Base-by-base conservation (phyloP, 1,140 invertebrate genomes). In the Chironomus tepperi region DNA sequence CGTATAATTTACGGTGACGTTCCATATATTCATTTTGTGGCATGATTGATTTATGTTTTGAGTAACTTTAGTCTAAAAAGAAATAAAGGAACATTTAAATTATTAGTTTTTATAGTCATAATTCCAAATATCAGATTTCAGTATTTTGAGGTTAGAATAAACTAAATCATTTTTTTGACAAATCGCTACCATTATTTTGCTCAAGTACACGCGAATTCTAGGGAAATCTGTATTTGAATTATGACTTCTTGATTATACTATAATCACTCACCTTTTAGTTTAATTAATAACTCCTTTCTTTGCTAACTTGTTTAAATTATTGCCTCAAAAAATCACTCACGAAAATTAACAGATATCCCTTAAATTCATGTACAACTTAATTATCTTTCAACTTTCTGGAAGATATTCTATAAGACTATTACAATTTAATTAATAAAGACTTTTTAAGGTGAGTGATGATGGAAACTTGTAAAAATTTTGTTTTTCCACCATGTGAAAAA, bases 1-100 rank as follows among this genome's bases (percentile, higher is more conserved):
- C 98, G 86, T 98, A 91, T 2, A 98, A 88, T 83, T 99, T 99
- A 78, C 93, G 89, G 83, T 97, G 95, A 73, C 98, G 88, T 79
- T 99, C 98, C 84, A 99, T 99, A 84, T 99, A 97, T 83, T 99
- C 98, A 89, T 99, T 99, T 86, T 99, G 98, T 79, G 98, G 98
- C 98, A 98, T 98, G 79, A 80, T 91, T 81, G 80, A 83, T 83
- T 83, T 81, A 83, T 3, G 7, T 70, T 19, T 21, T 16, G 2
- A 2, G 1, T 67, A 7, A 7, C n/a, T 16, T 21, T 70, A 16
- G 7, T 19, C 16, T 19, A 7, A 70, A 70, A 18, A 6, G n/a
- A 70, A 9, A 70, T 18, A 18, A 1, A 67, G 3, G 10, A 15
- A 70, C 7, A 19, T 12, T 67, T 18, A 16, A 18, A 12, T 70